A percentile compares a stretch with the other conserved stretches of the same genome.
Conservation (phyloP, 1,140 invertebrate genomes). For the Nebria ingens region DNA sequence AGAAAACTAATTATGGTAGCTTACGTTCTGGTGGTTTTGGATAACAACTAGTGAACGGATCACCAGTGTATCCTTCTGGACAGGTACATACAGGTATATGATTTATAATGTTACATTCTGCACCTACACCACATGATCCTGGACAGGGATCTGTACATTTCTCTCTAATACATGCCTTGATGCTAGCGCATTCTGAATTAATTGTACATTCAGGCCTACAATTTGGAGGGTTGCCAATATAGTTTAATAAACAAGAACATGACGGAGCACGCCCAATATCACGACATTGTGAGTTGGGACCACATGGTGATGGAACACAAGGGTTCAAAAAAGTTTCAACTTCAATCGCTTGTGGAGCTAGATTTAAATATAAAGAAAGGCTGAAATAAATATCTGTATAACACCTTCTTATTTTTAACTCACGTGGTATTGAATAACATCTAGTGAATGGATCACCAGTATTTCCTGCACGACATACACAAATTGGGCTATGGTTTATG, state of each 20-base stretch:
- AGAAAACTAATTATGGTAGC: neutral
- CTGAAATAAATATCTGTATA: constrained; percentile 18
- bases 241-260: constrained; percentile 54
- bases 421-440: constrained; percentile 47
- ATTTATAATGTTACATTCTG: constrained; percentile 52
- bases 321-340: constrained; percentile 38
- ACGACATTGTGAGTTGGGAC: constrained; percentile 51
- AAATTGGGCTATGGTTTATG: constrained; percentile 60
- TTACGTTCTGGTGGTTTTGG: constrained; percentile 32
- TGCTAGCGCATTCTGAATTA: constrained; percentile 52
- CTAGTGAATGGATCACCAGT: constrained; percentile 66
- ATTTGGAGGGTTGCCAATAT: constrained; percentile 54
- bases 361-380: constrained; percentile 31
- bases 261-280: constrained; percentile 45
- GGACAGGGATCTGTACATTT: constrained; percentile 58
- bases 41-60: constrained; percentile 50
- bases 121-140: constrained; percentile 52
- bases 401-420: too few species aligned
- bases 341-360: constrained; percentile 25
- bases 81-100: constrained; percentile 57
- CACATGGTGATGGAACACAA: constrained; percentile 58
- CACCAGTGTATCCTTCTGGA: constrained; percentile 50
- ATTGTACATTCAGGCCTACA: constrained; percentile 57
- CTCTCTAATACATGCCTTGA: constrained; percentile 57
- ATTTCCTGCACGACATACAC: constrained; percentile 52